Evolutionary conservation across 2,113 vertebrate genomes (phyloP), one percentile per base, ranked within the genome.

Genomic region (Hylia prasina): DNA sequence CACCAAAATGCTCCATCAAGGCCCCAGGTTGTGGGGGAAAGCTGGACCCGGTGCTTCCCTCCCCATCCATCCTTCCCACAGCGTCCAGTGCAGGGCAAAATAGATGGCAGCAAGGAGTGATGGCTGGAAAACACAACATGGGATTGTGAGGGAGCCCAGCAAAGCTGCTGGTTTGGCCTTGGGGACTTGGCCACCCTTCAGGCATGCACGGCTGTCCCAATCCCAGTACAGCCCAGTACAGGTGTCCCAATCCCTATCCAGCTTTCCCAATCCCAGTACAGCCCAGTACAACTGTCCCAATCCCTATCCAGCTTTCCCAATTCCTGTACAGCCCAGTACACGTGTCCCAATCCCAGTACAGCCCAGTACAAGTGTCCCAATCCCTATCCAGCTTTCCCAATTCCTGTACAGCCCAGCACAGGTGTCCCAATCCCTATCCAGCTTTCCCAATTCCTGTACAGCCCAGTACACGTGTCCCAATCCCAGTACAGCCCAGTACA

Each of bases 121-220:
- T 6, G 42, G 10, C 21, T 37, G n/a, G 60, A 21, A 51, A 66
- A 11, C 21, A 27, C 31, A 11, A 7, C 4, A 22, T 6, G 33
- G 58, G 21, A 5, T 61, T 66, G 47, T 47, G 65, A 35, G 42
- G 40, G 42, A 25, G 25, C 13, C 23, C 24, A 15, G 65, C 58
- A 50, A 30, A 45, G 42, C 47, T 50, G 58, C 51, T 61, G 82
- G 7, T 10, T 37, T 50, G 35, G 24, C 28, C 6, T 13, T 13
- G 58, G 35, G 42, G 51, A 40, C 11, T 50, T 35, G 71, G 33
- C 21, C 47, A 18, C 58, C 28, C 33, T 40, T 40, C 37, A 13
- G 10, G 13, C 13, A 45, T 28, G 30, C 4, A 6, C 0, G 1
- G 28, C 20, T 66, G 15, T 27, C 51, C 8, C 2, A 3, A 2